Evolutionary conservation across 2,797 vertebrate genomes (phyloP), one percentile per base, ranked within the genome.

Genomic region (Sebastes baramenuke): DNA sequence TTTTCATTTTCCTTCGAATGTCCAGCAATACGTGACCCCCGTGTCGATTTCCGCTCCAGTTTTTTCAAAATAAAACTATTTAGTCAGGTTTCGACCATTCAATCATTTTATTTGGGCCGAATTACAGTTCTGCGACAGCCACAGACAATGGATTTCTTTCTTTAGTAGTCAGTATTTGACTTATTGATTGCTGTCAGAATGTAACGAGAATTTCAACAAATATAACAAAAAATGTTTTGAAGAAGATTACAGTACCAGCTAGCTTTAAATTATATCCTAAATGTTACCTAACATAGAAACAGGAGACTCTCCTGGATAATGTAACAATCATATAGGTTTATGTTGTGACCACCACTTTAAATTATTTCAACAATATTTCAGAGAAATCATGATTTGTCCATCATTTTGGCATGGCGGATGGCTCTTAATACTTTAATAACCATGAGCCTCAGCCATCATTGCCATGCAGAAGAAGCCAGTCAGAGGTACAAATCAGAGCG

Each of bases 21-120:
- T 8, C 42, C 42, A 46, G 42, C 16, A 46, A 46, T 18, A 46
- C 16, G 6, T 46, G 16, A 46, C 42, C 42, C 42, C 6, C 16
- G 42, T 18, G 42, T 46, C 6, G 0, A 46, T 46, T 46, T 46
- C 42, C 6, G 0, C 42, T 46, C 42, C 6, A 46, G 6, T 3
- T 1, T 46, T 46, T 46, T 46, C 42, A 8, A 46, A 46, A 46
- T 46, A 8, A 46, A 46, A 46, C 0, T 18, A 46, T 1, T 46
- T 18, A 42, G 6, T 42, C 38, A 42, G 38, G 38, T 42, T 38
- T 38, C 0, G 36, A 1, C 36, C 36, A 0, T 38, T 0, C 0
- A 42, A 49, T 8, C 42, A 49, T 49, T 49, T 1, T 20, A 49
- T 49, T 49, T 49, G 42, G 42, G 16, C 1, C 0, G 18, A 49